phyloP scores from a whole-genome alignment of 2,888 invertebrate genomes.

The Balanococcus diminutus region DNA sequence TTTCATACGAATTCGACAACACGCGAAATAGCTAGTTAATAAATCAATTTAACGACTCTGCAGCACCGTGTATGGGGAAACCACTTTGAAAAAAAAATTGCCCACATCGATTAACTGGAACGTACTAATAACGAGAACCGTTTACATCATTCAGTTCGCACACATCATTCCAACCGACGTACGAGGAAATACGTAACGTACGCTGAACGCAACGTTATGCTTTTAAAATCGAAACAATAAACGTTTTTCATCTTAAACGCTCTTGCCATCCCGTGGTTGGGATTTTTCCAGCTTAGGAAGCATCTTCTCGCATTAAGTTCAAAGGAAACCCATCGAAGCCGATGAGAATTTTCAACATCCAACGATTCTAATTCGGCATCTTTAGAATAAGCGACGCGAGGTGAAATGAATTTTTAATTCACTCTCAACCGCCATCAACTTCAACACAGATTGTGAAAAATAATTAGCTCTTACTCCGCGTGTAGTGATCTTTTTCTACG shows the following conservation, averaged over 20 bases:
- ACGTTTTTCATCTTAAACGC: background rate
- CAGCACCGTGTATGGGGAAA: background rate
- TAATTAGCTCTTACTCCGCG: background rate
- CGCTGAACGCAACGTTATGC: background rate
- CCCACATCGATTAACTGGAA: background rate
- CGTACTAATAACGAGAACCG: background rate
- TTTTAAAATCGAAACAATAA: background rate
- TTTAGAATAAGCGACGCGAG: background rate
- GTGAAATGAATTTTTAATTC: background rate
- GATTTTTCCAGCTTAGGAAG: background rate
- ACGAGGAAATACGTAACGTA: background rate
- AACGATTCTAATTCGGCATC: background rate
- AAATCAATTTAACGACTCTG: conserved; percentile 2
- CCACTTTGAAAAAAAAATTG: background rate
- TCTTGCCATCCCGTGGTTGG: background rate
- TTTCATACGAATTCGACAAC: background rate
- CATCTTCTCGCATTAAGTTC: background rate
- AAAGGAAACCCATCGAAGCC: background rate
- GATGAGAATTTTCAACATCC: background rate
- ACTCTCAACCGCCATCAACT: background rate
- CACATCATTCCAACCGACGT: background rate
- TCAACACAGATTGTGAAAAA: background rate
- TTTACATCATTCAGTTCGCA: background rate
- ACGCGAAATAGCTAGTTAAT: conserved; percentile 11
- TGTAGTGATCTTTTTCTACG: background rate